Evolutionary conservation across 2,888 invertebrate genomes (phyloP), one percentile per base, ranked within the genome.

Genomic region (Phortica okadai): DNA sequence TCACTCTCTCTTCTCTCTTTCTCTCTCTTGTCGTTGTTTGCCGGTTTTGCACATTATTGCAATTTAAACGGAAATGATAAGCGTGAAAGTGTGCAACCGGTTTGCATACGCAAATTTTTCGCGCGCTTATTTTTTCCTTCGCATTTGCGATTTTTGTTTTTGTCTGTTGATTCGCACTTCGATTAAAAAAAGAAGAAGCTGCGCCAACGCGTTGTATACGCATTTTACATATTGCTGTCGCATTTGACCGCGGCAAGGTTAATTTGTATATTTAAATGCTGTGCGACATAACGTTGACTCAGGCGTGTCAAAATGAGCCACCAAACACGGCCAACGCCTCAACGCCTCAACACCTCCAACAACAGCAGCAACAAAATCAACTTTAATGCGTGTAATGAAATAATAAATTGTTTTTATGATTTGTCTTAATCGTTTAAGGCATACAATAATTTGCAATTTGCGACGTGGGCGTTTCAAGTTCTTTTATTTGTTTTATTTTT

Each of bases 61-160:
- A 69, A 69, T 45, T 45, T 69, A 6, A 70, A 54, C 70, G 70
- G 70, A 70, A 70, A 54, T 54, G 54, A 25, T 25, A 54, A 70
- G 54, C 54, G 33, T 54, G 70, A 70, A 70, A 70, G 70, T 54
- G 54, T 33, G 16, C 11, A 54, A 70, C 70, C 54, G 70, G 70
- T 70, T 70, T 70, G 33, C 10, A 21, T 2, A 66, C 64, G 11
- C 64, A 2, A 54, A 11, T 25, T 33, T 70, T 70, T 70, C 54
- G 70, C 70, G 70, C 54, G 66, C 67, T 44, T 42, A 54, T 70
- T 25, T 25, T 69, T 16, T n/a, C 44, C 42, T 16, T 6, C 11
- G 33, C 33, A 70, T 70, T 70, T 41, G 14, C 41, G 7, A 33
- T 41, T 33, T 41, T 66, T 66, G n/a, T 41, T 66, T 66, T 3